Conservation (phyloP, 2,797 vertebrate genomes). For the Podargus strigoides region DNA sequence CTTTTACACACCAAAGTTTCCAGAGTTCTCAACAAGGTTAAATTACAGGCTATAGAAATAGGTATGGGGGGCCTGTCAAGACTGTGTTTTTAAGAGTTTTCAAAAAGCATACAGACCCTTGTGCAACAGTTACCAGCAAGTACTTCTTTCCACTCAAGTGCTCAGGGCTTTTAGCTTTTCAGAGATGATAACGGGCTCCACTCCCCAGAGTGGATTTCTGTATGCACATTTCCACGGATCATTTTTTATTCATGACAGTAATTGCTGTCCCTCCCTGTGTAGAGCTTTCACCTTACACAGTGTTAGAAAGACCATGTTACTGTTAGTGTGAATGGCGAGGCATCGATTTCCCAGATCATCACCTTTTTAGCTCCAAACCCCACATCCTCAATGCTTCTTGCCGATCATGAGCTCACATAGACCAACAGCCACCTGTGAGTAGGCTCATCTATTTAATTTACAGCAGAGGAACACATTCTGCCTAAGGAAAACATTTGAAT, state of each 20-base stretch:
- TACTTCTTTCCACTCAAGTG: neutral
- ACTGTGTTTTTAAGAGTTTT: neutral
- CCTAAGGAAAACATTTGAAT: neutral
- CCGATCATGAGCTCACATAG: neutral
- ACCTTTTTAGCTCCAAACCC: neutral
- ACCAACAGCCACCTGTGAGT: neutral
- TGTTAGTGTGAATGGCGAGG: neutral
- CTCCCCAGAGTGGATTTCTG: neutral
- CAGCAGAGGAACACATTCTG: neutral
- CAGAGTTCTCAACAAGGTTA: neutral
- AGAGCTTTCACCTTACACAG: neutral
- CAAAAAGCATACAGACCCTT: neutral
- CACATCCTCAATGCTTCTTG: neutral
- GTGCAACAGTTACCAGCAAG: neutral
- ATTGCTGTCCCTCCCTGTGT: neutral
- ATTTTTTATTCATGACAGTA: neutral
- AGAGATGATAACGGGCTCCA: neutral
- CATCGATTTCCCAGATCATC: neutral
- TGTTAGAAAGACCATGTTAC: fast-evolving
- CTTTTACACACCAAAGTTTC: neutral
- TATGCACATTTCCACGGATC: neutral
- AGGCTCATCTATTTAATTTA: neutral
- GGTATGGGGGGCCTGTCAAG: fast-evolving
- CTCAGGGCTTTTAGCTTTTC: neutral
- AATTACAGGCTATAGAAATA: neutral